These are phyloP conservation scores for Gorsachius goisagi DNA, from an alignment of 2,113 vertebrate species.

Conservation along the genomic window DNA sequence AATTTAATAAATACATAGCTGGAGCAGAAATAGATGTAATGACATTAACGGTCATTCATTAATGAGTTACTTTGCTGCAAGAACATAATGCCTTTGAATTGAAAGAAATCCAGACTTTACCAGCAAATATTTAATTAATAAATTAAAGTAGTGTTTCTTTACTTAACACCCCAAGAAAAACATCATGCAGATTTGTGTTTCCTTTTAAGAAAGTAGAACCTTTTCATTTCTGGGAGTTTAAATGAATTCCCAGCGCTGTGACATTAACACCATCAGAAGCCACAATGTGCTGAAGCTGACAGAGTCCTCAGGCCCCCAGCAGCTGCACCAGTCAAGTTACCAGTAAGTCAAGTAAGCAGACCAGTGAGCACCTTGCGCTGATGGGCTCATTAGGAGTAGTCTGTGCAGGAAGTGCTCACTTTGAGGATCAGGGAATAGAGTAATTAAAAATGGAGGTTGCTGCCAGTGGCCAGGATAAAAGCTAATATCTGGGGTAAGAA, in stretches of 20 bases:
- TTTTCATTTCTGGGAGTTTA: not conserved
- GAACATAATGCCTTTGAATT: not conserved
- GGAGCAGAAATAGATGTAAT: not conserved
- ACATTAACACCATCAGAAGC: not conserved
- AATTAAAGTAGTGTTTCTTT: not conserved
- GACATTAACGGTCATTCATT: not conserved
- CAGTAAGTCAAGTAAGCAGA: not conserved
- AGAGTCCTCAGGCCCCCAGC: not conserved
- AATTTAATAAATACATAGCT: not conserved
- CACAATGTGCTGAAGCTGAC: not conserved
- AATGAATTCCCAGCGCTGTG: not conserved
- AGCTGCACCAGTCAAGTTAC: not conserved
- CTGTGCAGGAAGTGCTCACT: not conserved
- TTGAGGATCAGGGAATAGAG: not conserved
- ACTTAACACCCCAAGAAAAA: not conserved
- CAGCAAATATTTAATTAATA: not conserved
- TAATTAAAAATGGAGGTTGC: not conserved
- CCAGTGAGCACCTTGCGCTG: not conserved
- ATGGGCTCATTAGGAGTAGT: not conserved
- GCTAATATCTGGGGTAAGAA: not conserved
- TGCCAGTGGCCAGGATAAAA: not conserved
- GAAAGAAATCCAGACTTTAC: not conserved
- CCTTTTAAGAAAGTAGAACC: not conserved
- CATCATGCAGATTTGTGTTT: not conserved
- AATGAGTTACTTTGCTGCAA: not conserved